Evolutionary conservation across 2,797 vertebrate genomes (phyloP), one percentile per base, ranked within the genome.

Genomic region (Gobio occitaniae): DNA sequence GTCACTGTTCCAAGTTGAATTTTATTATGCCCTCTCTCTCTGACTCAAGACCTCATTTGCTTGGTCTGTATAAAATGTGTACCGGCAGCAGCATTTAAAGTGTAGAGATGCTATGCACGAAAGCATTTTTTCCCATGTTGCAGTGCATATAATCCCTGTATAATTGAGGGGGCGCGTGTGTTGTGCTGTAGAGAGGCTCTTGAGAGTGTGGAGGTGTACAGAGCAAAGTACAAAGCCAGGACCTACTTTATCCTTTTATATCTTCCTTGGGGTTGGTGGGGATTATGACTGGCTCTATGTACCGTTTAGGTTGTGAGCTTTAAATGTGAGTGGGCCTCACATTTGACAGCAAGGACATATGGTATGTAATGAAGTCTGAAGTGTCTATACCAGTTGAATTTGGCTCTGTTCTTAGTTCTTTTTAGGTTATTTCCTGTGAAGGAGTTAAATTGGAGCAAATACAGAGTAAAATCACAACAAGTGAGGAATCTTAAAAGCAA

Each of bases 171-270:
- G 86, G 82, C 48, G 71, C 63, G 6, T 68, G 80, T 41, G 47
- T 36, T 47, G 83, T 63, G 71, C 65, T 21, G 32, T 76, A 54
- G 38, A 72, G 48, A 70, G 76, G 59, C 75, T 85, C 69, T 85
- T 86, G 41, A 77, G 84, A 84, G 48, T 84, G 66, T 78, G 83
- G 54, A 87, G 70, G 83, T 87, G 81, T 82, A 29, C 3, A 32
- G 50, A 61, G 17, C 8, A 2, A 76, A 80, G 69, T 61, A 69
- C 74, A 87, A 83, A 86, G 80, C 48, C 66, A 59, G 59, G 61
- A 68, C 56, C 83, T 69, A 21, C 80, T 16, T 80, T 86, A 79
- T 66, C 8, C 68, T 69, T 50, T 78, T 86, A 79, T 82, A 83
- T 86, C 82, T 89, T 69, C 66, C 41, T 68, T 54, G 52, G 76